Evolutionary conservation across 2,797 vertebrate genomes (phyloP).

Genomic region (Malacoraja senta): DNA sequence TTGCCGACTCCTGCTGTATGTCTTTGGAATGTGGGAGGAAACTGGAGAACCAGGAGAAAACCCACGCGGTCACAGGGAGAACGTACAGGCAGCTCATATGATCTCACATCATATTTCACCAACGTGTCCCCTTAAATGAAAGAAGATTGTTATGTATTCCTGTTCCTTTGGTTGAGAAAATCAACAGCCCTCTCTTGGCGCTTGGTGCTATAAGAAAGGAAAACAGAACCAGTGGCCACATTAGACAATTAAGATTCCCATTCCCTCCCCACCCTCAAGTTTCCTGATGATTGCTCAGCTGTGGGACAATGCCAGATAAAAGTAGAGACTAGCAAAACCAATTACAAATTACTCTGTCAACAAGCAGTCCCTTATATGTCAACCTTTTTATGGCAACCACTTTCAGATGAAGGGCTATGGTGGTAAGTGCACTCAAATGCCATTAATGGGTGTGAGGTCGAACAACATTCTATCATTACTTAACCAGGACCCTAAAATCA

Average conservation of each 20-base stretch:
- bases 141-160: neutral
- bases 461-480: neutral
- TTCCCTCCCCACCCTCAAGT: neutral
- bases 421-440: neutral
- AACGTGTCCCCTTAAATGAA: constrained; percentile 37
- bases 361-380: neutral
- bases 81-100: no score
- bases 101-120: constrained; percentile 34
- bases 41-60: no score
- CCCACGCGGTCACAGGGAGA: no score
- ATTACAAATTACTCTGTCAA: neutral
- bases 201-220: constrained; percentile 56
- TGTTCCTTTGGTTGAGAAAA: neutral
- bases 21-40: no score
- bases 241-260: constrained; percentile 47
- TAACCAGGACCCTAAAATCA: neutral
- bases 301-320: neutral
- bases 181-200: neutral
- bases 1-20: no score
- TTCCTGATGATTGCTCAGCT: neutral
- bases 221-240: constrained; percentile 50
- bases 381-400: neutral
- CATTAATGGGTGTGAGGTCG: neutral
- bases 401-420: neutral
- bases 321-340: neutral